Evolutionary conservation across 2,797 vertebrate genomes (phyloP), one percentile per base, ranked within the genome.

Genomic region (Periparus ater): DNA sequence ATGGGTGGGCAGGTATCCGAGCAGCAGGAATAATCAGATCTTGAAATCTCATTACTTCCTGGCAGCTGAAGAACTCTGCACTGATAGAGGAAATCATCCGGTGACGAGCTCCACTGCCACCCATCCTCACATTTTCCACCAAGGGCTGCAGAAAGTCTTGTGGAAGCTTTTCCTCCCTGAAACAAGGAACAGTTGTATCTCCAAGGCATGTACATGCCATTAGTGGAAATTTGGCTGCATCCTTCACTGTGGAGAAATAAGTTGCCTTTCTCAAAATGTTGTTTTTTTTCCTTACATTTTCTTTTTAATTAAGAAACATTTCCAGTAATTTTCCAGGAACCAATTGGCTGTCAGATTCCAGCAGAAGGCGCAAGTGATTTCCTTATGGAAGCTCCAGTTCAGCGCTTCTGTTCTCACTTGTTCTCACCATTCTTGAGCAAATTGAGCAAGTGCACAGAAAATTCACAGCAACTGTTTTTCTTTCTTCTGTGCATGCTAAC

Each of bases 221-320:
- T 32, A 81, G 80, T 79, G 83, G 83, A 80, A 94, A 82, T 70
- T 58, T 91, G 93, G 85, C 91, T 90, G 89, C 57, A 22, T 73
- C 42, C 63, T 76, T 51, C 36, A 4, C 55, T 61, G 13, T 45
- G 44, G 40, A 83, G 81, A 88, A 92, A 74, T 50, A 76, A 55
- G 48, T 62, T 32, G n/a, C 58, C 70, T 92, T 61, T 86, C 80
- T 75, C 80, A 75, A 50, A 90, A 81, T 48, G 63, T 27, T 83
- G 66, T 32, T 0, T 11, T 3, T 73, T 72, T 90, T 74, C 67
- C 77, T 45, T 86, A 40, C 13, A 60, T 94, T 95, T 90, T 74
- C 93, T 88, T 94, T 73, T 76, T 86, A 90, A 96, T 93, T 93
- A 88, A 93, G 45, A 61, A 91, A 74, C 74, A 44, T 93, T 94